Base-by-base conservation (phyloP, 2,888 invertebrate genomes). In the Chalcis sispes region DNA sequence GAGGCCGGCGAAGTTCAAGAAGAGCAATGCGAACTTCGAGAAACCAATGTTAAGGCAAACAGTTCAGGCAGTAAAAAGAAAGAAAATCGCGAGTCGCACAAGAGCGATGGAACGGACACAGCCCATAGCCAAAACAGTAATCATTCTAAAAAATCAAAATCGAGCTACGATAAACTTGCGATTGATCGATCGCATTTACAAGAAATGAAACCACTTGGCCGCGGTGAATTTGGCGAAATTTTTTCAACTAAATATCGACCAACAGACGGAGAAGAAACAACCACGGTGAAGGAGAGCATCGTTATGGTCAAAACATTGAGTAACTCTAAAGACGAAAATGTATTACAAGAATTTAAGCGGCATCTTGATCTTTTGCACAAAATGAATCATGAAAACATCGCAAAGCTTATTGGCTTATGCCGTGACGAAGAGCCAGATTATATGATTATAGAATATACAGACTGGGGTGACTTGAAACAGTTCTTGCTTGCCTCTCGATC, bases 401-500 rank as follows among this genome's bases (percentile, higher is more conserved):
- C 93, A 0, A 93, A 93, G 48, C 89, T 98, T 56, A 90, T 95
- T 66, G 98, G 96, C 0, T 89, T 97, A 8, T 97, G 96, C 85
- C 92, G 94, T 58, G 95, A 95, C 66, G 91, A 92, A 2, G 96
- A 97, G 81, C 98, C 97, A 0, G 95, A 96, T 85, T 96, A 94
- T 84, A 93, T 98, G 92, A 92, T 98, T 25, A 89, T 96, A 15
- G 97, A 98, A 85, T 95, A 96, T 85, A 96, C 96, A 2, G 98
- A 98, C 86, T 98, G 97, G 98, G 98, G 98, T 5, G 98, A 98
- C 88, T 90, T 98, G 66, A 98, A 98, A 83, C 96, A 95, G 90
- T 97, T 95, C 90, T 91, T 96, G 25, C 89, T 94, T 66, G 95
- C 95, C 13, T 87, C 88, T 5, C 80, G 81, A 3, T 27, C 72